Conservation (phyloP, 2,888 invertebrate species). For the Abrostola tripartita region DNA sequence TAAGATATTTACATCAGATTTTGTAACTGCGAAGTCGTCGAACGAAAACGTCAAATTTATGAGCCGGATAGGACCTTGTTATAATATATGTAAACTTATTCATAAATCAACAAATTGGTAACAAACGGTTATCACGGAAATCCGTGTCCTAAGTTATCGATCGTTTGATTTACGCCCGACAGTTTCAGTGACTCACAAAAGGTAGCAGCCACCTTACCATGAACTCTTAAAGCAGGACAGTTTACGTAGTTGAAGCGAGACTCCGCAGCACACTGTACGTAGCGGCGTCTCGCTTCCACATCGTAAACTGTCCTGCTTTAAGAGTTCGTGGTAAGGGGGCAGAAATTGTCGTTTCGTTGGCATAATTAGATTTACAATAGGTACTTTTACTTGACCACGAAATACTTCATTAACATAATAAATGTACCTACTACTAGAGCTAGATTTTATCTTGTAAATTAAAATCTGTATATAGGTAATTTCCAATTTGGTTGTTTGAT, state of each 20-base stretch:
- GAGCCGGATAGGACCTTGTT: constrained; percentile 10
- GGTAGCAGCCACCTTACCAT: constrained; percentile 8
- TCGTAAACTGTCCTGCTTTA: no score
- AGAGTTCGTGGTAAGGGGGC: no score
- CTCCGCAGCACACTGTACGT: no score
- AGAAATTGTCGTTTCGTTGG: no score
- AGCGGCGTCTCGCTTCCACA: no score
- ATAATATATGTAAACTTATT: constrained; percentile 37
- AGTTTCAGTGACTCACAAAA: constrained; percentile 42
- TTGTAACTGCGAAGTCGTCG: no score
- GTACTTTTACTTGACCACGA: constrained; percentile 29
- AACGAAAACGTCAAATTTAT: constrained; percentile 4
- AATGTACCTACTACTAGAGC: no score
- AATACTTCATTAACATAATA: constrained; percentile 31
- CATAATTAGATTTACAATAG: no score
- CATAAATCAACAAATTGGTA: constrained; percentile 47
- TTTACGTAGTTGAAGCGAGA: not conserved
- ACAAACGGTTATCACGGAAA: constrained; percentile 51
- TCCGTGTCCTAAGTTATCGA: constrained; percentile 51
- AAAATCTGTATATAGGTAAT: constrained; percentile 19
- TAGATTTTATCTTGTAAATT: constrained; percentile 39
- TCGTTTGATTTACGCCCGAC: constrained; percentile 34
- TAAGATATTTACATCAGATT: no score
- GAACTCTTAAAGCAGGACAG: not conserved
- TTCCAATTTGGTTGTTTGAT: not conserved